phyloP scores from a whole-genome alignment of 2,888 invertebrate genomes.

The Andrena dorsata region DNA sequence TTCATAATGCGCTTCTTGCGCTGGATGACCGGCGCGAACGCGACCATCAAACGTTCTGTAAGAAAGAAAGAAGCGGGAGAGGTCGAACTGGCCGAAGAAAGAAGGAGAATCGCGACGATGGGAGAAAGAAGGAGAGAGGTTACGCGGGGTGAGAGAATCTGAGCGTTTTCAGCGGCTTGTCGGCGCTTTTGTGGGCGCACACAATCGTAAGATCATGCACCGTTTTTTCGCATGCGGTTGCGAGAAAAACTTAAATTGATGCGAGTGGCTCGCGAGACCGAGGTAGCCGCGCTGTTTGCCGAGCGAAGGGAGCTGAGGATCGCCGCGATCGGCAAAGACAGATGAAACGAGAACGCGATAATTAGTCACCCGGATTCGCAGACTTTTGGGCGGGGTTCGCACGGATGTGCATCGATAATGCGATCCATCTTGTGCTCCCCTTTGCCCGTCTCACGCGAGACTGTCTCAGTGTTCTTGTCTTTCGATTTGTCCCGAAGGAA shows the following conservation, averaged over 20 bases:
- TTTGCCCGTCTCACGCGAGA: no score
- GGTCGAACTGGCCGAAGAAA: conserved; percentile 47
- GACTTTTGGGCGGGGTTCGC: conserved; percentile 14
- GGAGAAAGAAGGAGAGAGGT: conserved; percentile 44
- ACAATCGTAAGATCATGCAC: conserved; percentile 83
- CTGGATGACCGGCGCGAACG: conserved; percentile 74
- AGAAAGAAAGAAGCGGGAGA: conserved; percentile 56
- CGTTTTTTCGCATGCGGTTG: conserved; percentile 73
- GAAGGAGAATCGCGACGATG: conserved; percentile 43
- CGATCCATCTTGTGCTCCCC: neutral
- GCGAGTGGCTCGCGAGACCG: conserved; percentile 76
- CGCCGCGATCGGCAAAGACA: conserved; percentile 48
- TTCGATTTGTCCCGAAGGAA: no score
- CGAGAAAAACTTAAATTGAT: conserved; percentile 81
- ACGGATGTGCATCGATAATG: conserved; percentile 51
- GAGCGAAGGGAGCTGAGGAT: conserved; percentile 45
- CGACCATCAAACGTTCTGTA: conserved; percentile 78
- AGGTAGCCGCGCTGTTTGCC: conserved; percentile 71
- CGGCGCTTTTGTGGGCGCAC: conserved; percentile 81
- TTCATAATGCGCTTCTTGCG: conserved; percentile 81
- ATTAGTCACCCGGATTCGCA: conserved; percentile 61
- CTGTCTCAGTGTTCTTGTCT: no score
- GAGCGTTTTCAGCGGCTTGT: conserved; percentile 80
- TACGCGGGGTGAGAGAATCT: conserved; percentile 63
- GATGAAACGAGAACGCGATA: conserved; percentile 52